These are phyloP conservation scores for Ornithorhynchus anatinus DNA, from an alignment of 2,113 vertebrate species.

Conservation along the genomic window DNA sequence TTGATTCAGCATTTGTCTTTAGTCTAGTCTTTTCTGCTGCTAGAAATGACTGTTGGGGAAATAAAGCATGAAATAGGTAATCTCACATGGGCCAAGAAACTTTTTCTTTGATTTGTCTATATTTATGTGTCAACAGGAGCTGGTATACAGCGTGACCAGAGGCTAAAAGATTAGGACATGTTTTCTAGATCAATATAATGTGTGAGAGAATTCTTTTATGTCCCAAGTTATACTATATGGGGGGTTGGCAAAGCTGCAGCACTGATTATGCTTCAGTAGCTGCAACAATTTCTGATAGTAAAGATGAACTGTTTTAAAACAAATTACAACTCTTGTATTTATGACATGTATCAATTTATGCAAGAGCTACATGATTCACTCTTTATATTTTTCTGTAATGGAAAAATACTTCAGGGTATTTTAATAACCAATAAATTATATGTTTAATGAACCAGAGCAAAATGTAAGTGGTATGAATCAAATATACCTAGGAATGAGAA, in stretches of 20 bases:
- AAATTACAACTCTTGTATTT: slow-evolving; percentile 45
- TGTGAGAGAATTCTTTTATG: slow-evolving; percentile 6
- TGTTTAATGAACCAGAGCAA: slow-evolving; percentile 51
- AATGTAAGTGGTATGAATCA: slow-evolving; percentile 41
- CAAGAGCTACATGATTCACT: slow-evolving; percentile 36
- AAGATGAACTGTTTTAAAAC: slow-evolving; percentile 41
- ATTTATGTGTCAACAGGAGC: slow-evolving; percentile 18
- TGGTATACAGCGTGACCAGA: background rate
- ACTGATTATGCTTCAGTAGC: slow-evolving; percentile 34
- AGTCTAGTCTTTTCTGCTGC: background rate
- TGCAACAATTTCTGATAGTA: slow-evolving; percentile 15
- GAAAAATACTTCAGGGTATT: slow-evolving; percentile 40
- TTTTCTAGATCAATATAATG: slow-evolving; percentile 4
- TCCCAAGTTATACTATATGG: slow-evolving; percentile 11
- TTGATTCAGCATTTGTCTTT: slow-evolving; percentile 24
- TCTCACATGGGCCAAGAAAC: background rate
- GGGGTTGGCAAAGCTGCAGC: slow-evolving; percentile 32
- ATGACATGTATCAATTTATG: slow-evolving; percentile 51
- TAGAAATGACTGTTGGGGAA: slow-evolving; percentile 35
- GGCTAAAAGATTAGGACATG: background rate
- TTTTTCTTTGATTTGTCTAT: slow-evolving; percentile 16
- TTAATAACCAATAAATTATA: slow-evolving; percentile 59
- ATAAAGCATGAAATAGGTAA: slow-evolving; percentile 41
- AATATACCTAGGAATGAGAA: slow-evolving; percentile 26
- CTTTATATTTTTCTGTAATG: slow-evolving; percentile 40